Evolutionary conservation across 1,140 invertebrate genomes (phyloP), one percentile per base, ranked within the genome.

Genomic region (Teleogryllus occipitalis): DNA sequence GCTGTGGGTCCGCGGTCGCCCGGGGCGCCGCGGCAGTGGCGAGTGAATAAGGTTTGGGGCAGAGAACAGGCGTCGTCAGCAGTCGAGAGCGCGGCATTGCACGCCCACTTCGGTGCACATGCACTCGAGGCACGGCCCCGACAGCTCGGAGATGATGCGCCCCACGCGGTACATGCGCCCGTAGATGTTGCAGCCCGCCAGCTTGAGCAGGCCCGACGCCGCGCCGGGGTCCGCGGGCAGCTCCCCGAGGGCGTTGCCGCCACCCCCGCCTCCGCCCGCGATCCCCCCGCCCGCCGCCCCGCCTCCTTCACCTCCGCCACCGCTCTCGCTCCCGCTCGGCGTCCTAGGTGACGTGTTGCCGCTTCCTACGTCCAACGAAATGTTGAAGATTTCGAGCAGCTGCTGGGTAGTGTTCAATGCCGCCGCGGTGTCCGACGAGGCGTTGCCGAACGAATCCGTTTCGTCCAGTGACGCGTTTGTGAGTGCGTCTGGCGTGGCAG

Each of bases 121-220:
- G 85, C 95, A 97, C 84, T 95, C 92, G 80, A 92, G 89, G 85
- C 96, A 97, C 7, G 92, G 90, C 77, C 90, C 91, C 8, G 95
- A 96, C 78, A 97, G 87, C 87, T 97, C 95, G 0, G 91, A 89
- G 79, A 97, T 96, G 82, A 95, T 93, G 84, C 91, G 89, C 7
- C 94, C 94, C 5, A 96, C 92, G 8, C 92, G 89, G 85, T 97
- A 96, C 93, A 96, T 96, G 82, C 92, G 90, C 6, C 96, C 95
- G 83, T 96, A 97, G 82, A 97, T 96, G 87, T 97, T 97, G 84
- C 96, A 97, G 2, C 95, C 95, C 12, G 93, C 94, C 81, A 96
- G 84, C 85, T 95, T 95, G 27, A 96, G 86, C 54, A 93, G 82
- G 47, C 90, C 90, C 18, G 87, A 83, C 8, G 87, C 87, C 6